Conservation (phyloP, 2,888 invertebrate species). For the Heliconius ismenius region DNA sequence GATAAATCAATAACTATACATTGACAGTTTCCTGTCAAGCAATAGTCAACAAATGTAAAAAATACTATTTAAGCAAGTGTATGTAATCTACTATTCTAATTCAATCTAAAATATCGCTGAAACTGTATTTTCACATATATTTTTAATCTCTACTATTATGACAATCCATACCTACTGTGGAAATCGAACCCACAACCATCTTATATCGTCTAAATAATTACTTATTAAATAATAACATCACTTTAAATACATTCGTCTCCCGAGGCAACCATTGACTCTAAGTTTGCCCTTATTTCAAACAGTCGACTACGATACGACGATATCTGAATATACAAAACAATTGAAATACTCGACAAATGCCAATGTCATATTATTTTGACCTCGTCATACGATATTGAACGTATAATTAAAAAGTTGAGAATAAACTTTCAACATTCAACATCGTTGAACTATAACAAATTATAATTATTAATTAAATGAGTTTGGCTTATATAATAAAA, state of each 20-base stretch:
- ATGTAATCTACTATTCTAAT: no score
- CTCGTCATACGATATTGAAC: conserved; percentile 2
- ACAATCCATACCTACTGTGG: no score
- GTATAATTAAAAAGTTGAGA: conserved; percentile 3
- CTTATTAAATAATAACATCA: not conserved
- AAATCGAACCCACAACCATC: no score
- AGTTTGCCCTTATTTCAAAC: conserved; percentile 21
- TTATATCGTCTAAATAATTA: not conserved
- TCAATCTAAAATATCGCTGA: no score
- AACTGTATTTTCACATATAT: no score
- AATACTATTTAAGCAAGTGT: no score
- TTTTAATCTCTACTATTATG: no score
- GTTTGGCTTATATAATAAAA: not conserved
- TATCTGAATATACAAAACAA: conserved; percentile 45
- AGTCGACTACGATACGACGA: conserved; percentile 27
- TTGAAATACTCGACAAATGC: conserved; percentile 39
- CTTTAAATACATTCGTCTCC: not conserved
- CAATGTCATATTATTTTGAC: conserved; percentile 20
- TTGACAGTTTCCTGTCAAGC: no score
- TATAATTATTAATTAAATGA: not conserved
- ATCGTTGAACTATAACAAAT: not conserved
- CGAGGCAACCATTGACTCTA: not conserved
- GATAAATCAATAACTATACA: no score
- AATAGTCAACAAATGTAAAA: no score
- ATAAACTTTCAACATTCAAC: not conserved